Conservation (phyloP, 2,797 vertebrate genomes). For the Myotis findleyi region DNA sequence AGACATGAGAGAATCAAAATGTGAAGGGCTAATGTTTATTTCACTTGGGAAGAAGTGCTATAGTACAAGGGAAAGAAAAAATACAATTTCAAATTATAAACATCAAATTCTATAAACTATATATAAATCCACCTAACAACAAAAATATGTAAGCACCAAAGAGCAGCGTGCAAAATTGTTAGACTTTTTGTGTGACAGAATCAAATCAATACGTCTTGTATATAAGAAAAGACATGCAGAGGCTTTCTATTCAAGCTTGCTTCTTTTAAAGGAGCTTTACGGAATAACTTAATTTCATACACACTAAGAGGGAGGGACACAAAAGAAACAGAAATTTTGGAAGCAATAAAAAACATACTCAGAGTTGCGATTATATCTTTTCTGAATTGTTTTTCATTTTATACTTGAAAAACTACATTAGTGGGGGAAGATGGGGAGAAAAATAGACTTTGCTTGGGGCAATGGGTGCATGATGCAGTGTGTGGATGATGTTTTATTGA, state of each 20-base stretch:
- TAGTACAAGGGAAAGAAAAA: neutral
- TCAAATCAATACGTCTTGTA: neutral
- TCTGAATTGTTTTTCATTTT: constrained; percentile 37
- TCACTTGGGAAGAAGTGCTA: neutral
- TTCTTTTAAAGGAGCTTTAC: neutral
- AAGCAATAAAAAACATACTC: neutral
- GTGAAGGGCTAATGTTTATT: neutral
- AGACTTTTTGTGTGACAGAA: neutral
- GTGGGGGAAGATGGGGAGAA: neutral
- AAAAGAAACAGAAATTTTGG: neutral
- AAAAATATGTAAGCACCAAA: constrained; percentile 17
- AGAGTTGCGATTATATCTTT: neutral
- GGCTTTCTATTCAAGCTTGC: constrained; percentile 4
- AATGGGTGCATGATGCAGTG: neutral
- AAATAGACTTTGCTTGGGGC: neutral
- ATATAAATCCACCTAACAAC: neutral
- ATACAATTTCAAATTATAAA: neutral
- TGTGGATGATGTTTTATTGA: neutral
- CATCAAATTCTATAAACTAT: neutral
- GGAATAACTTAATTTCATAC: neutral
- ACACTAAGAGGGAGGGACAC: neutral
- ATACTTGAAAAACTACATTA: neutral
- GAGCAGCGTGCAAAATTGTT: neutral
- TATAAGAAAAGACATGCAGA: neutral
- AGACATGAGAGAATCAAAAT: neutral